Conservation (phyloP, 2,888 invertebrate genomes). For the Lithosia quadra region DNA sequence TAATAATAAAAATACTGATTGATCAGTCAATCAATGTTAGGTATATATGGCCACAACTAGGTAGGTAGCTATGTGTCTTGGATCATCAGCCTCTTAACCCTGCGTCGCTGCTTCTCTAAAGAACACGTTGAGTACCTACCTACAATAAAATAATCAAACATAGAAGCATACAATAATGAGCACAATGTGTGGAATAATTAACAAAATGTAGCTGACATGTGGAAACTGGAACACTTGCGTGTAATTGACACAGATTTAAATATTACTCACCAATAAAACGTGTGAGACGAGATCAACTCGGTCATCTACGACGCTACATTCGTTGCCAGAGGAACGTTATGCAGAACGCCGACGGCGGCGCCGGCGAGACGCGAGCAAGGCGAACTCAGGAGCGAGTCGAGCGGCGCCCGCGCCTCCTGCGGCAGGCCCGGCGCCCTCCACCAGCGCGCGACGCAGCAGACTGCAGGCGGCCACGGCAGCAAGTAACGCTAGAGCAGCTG, state of each 20-base stretch:
- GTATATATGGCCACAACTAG: no score
- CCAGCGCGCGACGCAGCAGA: neutral
- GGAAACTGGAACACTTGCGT: conserved; percentile 11
- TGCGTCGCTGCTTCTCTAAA: neutral
- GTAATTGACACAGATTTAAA: conserved; percentile 15
- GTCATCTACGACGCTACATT: neutral
- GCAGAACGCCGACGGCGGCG: neutral
- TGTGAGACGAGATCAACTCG: neutral
- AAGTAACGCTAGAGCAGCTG: neutral
- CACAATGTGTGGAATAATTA: neutral
- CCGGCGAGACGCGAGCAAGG: neutral
- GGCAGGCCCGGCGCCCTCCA: neutral
- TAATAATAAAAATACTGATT: neutral
- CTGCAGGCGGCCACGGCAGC: neutral
- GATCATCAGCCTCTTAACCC: no score
- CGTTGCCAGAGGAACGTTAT: neutral
- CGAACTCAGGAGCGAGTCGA: neutral
- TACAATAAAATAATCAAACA: neutral
- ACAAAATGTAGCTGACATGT: conserved; percentile 2
- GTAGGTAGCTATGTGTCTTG: no score
- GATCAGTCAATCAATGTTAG: no score
- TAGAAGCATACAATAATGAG: neutral
- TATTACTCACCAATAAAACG: conserved; percentile 50
- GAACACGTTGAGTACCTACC: no score
- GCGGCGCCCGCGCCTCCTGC: conserved; percentile 14